Evolutionary conservation across 1,140 invertebrate genomes (phyloP).

Genomic region (Ceratosolen solmsi): DNA sequence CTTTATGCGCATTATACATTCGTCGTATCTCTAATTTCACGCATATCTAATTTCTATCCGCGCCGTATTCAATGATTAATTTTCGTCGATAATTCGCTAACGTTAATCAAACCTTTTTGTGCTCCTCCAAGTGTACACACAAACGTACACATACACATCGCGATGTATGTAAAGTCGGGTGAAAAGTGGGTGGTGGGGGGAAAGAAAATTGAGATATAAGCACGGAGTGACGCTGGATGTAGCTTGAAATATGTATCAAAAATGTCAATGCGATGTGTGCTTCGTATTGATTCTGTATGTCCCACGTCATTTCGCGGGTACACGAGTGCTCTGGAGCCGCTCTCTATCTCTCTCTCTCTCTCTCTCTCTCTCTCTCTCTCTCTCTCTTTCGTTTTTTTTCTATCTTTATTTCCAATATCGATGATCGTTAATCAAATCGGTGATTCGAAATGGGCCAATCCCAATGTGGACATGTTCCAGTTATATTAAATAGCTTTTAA

Average conservation of each 20-base stretch:
- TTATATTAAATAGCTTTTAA: slow-evolving; percentile 1
- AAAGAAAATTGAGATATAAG: slow-evolving; percentile 23
- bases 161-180: neutral
- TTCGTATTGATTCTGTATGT: neutral
- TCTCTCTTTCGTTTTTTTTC: no score
- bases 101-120: slow-evolving; percentile 15
- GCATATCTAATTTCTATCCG: slow-evolving; percentile 22
- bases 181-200: no score
- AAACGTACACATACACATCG: no score
- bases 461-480: slow-evolving; percentile 8
- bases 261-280: slow-evolving; percentile 23
- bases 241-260: slow-evolving; percentile 35
- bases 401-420: slow-evolving; percentile 38
- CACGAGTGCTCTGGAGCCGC: neutral
- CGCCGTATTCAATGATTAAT: slow-evolving; percentile 2
- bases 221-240: neutral
- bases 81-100: slow-evolving; percentile 13
- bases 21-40: neutral
- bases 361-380: no score
- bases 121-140: neutral
- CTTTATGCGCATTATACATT: no score
- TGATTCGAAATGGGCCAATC: neutral
- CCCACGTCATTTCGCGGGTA: neutral
- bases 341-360: no score
- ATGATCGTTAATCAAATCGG: slow-evolving; percentile 35